Evolutionary conservation across 2,797 vertebrate species (phyloP).

Genomic region (Halcyon leucocephala): DNA sequence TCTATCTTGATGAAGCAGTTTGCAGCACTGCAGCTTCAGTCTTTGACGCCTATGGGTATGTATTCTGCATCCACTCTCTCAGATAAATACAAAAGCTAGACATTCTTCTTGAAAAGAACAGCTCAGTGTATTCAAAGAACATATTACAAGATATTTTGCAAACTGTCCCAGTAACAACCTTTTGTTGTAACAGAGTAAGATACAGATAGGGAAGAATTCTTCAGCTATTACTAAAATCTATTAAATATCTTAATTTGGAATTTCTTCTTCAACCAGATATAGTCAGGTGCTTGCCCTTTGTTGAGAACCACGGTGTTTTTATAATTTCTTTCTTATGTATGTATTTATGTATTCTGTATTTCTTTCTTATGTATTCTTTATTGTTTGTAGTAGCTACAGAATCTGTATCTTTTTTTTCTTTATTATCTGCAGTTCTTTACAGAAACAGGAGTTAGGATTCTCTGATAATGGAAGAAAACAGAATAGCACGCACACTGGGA

Average conservation of each 20-base stretch:
- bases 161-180: neutral
- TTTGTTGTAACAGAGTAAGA: neutral
- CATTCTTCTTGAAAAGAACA: neutral
- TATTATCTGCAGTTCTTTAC: neutral
- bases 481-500: neutral
- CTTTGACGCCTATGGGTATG: neutral
- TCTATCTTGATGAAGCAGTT: neutral
- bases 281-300: fast-evolving
- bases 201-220: neutral
- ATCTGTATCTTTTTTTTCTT: neutral
- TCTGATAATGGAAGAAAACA: neutral
- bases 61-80: neutral
- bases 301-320: neutral
- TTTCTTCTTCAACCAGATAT: neutral
- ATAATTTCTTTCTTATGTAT: no score
- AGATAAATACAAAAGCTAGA: neutral
- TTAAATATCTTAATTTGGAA: neutral
- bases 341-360: no score
- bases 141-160: neutral
- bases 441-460: neutral
- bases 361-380: neutral
- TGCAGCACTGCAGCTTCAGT: neutral
- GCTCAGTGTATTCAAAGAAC: neutral
- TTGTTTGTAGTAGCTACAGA: neutral
- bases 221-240: neutral